These are phyloP conservation scores for Cryptotermes secundus DNA, from an alignment of 1,140 invertebrate genomes.

Conservation along the genomic window DNA sequence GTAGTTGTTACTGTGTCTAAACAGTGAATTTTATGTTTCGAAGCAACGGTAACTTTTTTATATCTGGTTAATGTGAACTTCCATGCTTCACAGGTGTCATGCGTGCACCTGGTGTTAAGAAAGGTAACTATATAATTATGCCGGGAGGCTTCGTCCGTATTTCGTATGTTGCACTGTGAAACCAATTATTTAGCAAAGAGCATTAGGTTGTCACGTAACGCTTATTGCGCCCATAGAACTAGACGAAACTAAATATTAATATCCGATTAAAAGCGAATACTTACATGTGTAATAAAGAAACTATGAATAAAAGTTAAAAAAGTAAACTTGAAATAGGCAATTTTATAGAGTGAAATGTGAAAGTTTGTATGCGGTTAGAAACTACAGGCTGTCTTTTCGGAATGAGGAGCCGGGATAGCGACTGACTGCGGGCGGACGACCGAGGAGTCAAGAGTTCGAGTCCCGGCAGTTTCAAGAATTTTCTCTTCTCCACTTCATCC, in stretches of 20 bases:
- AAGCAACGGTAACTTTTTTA: not conserved
- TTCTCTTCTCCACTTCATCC: no score
- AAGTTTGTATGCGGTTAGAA: no score
- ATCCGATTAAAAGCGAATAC: not conserved
- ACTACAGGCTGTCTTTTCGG: no score
- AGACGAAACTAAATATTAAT: not conserved
- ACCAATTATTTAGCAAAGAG: conserved; percentile 1
- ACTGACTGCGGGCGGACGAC: no score
- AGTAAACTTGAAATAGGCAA: not conserved
- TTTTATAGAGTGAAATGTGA: no score
- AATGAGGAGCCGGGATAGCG: no score
- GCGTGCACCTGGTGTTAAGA: not conserved
- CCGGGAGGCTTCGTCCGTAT: not conserved
- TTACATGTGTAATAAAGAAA: not conserved
- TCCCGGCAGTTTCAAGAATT: no score
- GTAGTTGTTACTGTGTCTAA: not conserved
- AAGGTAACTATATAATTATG: not conserved
- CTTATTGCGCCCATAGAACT: not conserved
- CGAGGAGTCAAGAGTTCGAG: no score
- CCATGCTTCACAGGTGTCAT: not conserved
- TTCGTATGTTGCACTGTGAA: not conserved
- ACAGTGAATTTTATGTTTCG: not conserved
- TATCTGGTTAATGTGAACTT: not conserved
- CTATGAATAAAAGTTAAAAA: not conserved
- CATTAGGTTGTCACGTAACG: not conserved